Percentiles rank a stretch among this genome's conserved stretches.
These are phyloP conservation scores for Capromys pilorides DNA, from an alignment of 2,797 vertebrate species.

Conservation along the genomic window DNA sequence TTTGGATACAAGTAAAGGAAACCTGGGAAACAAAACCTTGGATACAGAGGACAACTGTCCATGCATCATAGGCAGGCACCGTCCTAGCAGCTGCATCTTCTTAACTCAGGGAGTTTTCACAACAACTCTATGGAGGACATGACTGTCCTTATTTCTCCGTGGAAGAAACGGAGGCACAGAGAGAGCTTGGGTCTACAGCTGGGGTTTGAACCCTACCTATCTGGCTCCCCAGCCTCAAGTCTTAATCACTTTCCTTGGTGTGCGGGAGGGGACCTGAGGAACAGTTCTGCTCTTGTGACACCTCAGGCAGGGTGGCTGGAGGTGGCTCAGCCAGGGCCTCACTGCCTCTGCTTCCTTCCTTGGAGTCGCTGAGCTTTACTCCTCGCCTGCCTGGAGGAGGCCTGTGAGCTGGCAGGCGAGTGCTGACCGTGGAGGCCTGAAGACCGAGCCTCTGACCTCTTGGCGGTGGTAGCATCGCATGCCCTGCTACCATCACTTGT, in stretches of 20 bases:
- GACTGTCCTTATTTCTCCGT: background rate
- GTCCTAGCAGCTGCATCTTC: background rate
- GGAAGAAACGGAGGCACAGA: background rate
- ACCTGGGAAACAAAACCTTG: background rate
- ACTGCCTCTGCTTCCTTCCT: background rate
- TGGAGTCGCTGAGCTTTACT: background rate
- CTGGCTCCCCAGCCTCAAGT: background rate
- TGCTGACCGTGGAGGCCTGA: background rate
- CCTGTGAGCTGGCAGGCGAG: background rate
- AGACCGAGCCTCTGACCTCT: background rate
- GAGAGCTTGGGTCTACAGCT: background rate
- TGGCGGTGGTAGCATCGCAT: background rate
- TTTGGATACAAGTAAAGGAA: background rate
- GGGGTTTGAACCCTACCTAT: background rate
- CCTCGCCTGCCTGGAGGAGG: background rate
- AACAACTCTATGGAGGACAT: background rate
- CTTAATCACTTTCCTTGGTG: background rate
- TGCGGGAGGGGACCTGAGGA: background rate
- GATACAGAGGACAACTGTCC: background rate
- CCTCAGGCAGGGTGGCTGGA: background rate
- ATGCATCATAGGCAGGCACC: rapidly evolving
- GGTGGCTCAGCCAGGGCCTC: background rate
- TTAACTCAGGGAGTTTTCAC: background rate
- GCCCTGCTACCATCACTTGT: background rate
- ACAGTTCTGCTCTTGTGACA: background rate